Conservation (phyloP, 1,140 invertebrate genomes). For the Drosophila funebris region DNA sequence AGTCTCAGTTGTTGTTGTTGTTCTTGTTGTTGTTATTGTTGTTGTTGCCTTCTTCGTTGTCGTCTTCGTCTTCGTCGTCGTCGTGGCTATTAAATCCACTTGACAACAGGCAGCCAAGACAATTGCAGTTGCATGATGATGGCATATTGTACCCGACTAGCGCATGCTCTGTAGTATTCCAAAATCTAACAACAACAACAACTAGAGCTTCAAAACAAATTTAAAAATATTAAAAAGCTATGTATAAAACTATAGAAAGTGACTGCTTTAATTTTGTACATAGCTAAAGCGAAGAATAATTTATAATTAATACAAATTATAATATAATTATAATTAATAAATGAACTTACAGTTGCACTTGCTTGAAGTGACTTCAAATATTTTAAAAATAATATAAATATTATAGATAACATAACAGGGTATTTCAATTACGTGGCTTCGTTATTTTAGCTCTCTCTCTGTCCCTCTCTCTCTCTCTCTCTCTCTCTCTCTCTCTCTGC, state of each 20-base stretch:
- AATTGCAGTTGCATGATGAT: constrained; percentile 46
- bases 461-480: neutral
- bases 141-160: neutral
- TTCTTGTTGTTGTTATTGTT: constrained; percentile 21
- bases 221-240: too few relatives aligned
- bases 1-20: neutral
- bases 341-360: too few relatives aligned
- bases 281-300: too few relatives aligned
- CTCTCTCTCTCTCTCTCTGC: neutral
- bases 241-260: too few relatives aligned
- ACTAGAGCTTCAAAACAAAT: too few relatives aligned
- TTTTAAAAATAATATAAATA: too few relatives aligned
- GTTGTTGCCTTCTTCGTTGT: neutral
- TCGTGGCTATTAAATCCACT: constrained; percentile 61
- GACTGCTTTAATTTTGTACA: too few relatives aligned
- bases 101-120: constrained; percentile 70
- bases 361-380: too few relatives aligned
- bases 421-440: constrained; percentile 11
- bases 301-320: too few relatives aligned
- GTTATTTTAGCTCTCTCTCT: neutral
- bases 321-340: too few relatives aligned
- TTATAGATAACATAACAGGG: too few relatives aligned
- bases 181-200: too few relatives aligned
- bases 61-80: neutral
- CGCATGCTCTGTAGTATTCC: constrained; percentile 11